Evolutionary conservation across 2,888 invertebrate genomes (phyloP).

Genomic region (Microctonus aethiopoides): DNA sequence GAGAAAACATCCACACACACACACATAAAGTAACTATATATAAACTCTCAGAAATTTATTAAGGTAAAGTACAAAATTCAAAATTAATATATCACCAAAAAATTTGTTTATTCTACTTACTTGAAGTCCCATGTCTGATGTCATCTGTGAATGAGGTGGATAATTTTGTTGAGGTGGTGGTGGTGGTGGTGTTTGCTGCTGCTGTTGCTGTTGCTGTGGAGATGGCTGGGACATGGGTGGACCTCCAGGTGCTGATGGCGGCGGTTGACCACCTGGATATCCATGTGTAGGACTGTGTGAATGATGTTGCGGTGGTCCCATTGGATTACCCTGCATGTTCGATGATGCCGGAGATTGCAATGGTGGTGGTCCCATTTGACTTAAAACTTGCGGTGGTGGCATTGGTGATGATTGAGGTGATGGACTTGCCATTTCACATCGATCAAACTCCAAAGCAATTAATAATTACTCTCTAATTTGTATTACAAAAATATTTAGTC

Average conservation of each 20-base stretch:
- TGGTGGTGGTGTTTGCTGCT: background rate
- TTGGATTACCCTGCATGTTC: slow-evolving; percentile 66
- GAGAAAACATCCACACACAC: too few relatives aligned
- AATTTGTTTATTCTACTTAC: slow-evolving; percentile 38
- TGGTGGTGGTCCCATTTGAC: slow-evolving; percentile 75
- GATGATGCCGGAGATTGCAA: slow-evolving; percentile 72
- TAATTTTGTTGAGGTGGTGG: slow-evolving; percentile 56
- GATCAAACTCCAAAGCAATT: slow-evolving; percentile 48
- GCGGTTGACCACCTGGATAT: slow-evolving; percentile 47
- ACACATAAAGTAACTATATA: too few relatives aligned
- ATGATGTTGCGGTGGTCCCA: slow-evolving; percentile 68
- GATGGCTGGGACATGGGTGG: background rate
- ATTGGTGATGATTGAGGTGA: slow-evolving; percentile 87
- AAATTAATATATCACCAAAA: background rate
- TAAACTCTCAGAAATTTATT: too few relatives aligned
- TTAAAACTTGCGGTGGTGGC: slow-evolving; percentile 88
- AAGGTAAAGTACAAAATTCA: too few relatives aligned
- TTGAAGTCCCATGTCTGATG: slow-evolving; percentile 59
- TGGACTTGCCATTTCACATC: slow-evolving; percentile 78
- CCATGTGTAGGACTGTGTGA: slow-evolving; percentile 57
- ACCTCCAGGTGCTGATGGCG: slow-evolving; percentile 23
- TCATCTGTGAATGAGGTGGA: slow-evolving; percentile 61
- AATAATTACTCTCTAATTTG: slow-evolving; percentile 45
- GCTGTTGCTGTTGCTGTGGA: slow-evolving; percentile 49
- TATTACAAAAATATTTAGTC: background rate